Percentiles rank a stretch among this genome's conserved stretches.
These are phyloP conservation scores for Pogonocherus hispidulus DNA, from an alignment of 2,888 invertebrate genomes.

Conservation along the genomic window DNA sequence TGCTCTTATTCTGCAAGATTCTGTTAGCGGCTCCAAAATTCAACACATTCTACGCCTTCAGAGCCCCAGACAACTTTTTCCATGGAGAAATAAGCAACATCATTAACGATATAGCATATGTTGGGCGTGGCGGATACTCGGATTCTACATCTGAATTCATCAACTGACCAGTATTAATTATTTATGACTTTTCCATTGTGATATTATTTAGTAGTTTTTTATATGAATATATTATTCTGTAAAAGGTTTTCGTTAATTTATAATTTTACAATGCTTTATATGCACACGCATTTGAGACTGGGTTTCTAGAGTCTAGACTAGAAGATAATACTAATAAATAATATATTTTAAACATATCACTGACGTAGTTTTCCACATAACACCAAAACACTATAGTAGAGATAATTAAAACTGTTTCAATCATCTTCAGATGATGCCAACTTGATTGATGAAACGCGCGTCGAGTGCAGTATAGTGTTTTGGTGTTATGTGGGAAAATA, in stretches of 20 bases:
- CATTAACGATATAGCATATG: conserved; percentile 18
- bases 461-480: too few relatives aligned
- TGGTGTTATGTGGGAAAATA: too few relatives aligned
- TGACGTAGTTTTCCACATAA: too few relatives aligned
- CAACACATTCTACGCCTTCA: conserved; percentile 23
- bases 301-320: too few relatives aligned
- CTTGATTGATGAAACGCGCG: too few relatives aligned
- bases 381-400: too few relatives aligned
- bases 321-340: too few relatives aligned
- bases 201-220: conserved; percentile 29
- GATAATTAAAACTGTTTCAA: too few relatives aligned
- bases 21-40: conserved; percentile 21
- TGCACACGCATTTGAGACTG: too few relatives aligned
- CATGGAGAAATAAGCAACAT: conserved; percentile 22
- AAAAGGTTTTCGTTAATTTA: not conserved
- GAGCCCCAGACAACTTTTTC: conserved; percentile 18
- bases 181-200: not conserved
- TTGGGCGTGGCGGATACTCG: conserved; percentile 13
- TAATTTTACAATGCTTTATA: not conserved
- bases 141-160: conserved; percentile 13
- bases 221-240: not conserved
- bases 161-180: not conserved
- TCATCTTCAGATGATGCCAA: too few relatives aligned
- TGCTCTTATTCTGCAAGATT: conserved; percentile 6
- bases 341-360: too few relatives aligned